Percentiles rank a stretch among this genome's conserved stretches.
These are phyloP conservation scores for Homalodisca vitripennis DNA, from an alignment of 1,140 invertebrate species.

Conservation along the genomic window DNA sequence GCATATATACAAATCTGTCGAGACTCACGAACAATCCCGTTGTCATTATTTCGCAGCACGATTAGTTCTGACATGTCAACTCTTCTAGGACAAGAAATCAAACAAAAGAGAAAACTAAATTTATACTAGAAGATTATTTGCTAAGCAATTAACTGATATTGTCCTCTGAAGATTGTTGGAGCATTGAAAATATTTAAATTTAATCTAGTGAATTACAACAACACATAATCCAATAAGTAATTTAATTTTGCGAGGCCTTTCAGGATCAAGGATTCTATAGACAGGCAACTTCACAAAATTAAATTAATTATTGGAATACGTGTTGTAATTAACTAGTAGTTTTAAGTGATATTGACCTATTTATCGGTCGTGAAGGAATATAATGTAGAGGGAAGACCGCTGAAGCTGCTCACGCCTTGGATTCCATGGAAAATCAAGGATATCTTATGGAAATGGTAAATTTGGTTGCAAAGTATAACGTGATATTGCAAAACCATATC, in stretches of 20 bases:
- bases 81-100: neutral
- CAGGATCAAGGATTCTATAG: too few relatives aligned
- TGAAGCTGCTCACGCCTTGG: conserved; percentile 31
- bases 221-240: too few relatives aligned
- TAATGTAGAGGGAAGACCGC: conserved; percentile 32
- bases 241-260: too few relatives aligned
- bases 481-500: conserved; percentile 31
- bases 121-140: conserved; percentile 32
- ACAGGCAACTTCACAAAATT: too few relatives aligned
- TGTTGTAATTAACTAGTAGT: too few relatives aligned
- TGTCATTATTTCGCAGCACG: conserved; percentile 25
- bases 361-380: conserved; percentile 34
- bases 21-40: conserved; percentile 27
- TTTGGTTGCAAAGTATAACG: conserved; percentile 32
- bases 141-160: conserved; percentile 34
- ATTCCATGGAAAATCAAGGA: conserved; percentile 33
- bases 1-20: conserved; percentile 31
- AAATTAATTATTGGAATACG: too few relatives aligned
- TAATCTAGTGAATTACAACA: too few relatives aligned
- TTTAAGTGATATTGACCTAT: too few relatives aligned
- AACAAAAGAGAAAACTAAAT: conserved; percentile 31
- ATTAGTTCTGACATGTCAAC: conserved; percentile 19
- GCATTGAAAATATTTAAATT: too few relatives aligned
- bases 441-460: conserved; percentile 35
- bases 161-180: too few relatives aligned